Evolutionary conservation across 1,140 invertebrate genomes (phyloP), one percentile per base, ranked within the genome.

Genomic region (Eciton burchellii): DNA sequence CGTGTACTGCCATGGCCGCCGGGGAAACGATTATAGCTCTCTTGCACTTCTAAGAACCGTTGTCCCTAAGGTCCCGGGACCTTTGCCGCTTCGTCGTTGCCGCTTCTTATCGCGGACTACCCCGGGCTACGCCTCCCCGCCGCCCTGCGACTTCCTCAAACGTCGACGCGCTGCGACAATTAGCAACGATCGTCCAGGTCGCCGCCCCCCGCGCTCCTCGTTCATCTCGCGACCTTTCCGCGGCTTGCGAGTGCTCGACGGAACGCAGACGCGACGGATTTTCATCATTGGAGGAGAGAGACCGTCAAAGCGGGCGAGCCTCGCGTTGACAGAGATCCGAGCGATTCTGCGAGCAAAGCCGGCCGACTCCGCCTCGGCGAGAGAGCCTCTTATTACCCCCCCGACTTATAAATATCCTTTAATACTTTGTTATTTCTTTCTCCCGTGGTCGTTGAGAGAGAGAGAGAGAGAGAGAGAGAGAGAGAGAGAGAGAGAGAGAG

Each of bases 41-140:
- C 81, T 82, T 82, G 87, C 81, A 88, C 84, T 93, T 93, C 92
- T 90, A 83, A 81, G 92, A 93, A 93, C 83, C 74, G 89, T 89
- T 91, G 91, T 92, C 92, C 92, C 89, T 90, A 90, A 88, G 91
- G 89, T 88, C 91, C 72, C 89, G 82, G 88, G 89, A 91, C 87
- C 88, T 90, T 86, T 85, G 72, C 65, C 82, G 74, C n/a, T n/a
- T n/a, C n/a, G 82, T 62, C 59, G 21, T 63, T 83, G 49, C 79
- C 47, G n/a, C 68, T 79, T 70, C 88, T 91, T 91, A 91, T 91
- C 88, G 89, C 85, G 82, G 12, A 79, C n/a, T n/a, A n/a, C 11
- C 82, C 77, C 74, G 83, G 85, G 84, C 85, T 77, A 83, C 52
- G 63, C 77, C 66, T 65, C 77, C 70, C 73, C 76, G 57, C 71